Percentiles rank a stretch among this genome's conserved stretches.
Conservation (phyloP, 2,888 invertebrate species). For the Caenorhabditis becei region DNA sequence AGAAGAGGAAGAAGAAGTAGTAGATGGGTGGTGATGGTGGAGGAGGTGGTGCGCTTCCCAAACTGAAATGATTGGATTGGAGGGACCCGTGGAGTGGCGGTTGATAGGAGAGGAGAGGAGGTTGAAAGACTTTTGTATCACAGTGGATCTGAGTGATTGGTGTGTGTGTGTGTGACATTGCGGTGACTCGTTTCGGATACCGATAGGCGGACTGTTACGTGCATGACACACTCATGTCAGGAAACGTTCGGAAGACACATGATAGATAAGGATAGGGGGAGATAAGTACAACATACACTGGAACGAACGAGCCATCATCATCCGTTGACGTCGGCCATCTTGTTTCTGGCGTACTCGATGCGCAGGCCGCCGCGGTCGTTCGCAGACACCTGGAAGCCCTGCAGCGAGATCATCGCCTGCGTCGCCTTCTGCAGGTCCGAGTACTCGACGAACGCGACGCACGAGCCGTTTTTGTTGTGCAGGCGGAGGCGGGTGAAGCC, state of each 20-base stretch:
- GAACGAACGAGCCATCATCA: conserved; percentile 10
- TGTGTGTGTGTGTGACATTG: neutral
- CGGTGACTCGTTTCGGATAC: conserved; percentile 12
- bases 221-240: neutral
- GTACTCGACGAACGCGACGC: conserved; percentile 98
- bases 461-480: conserved; percentile 88
- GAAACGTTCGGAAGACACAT: conserved; percentile 7
- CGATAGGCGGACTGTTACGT: conserved; percentile 32
- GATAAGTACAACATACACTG: conserved; percentile 32
- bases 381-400: conserved; percentile 87
- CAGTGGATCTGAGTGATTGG: conserved; percentile 4
- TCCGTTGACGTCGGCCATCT: conserved; percentile 90
- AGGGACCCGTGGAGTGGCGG: conserved; percentile 7
- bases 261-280: conserved; percentile 6
- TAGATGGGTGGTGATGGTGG: conserved; percentile 27
- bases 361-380: conserved; percentile 97
- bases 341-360: conserved; percentile 98
- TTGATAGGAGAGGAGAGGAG: conserved; percentile 4
- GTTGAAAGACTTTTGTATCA: conserved; percentile 39
- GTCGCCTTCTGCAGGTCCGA: conserved; percentile 92
- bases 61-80: conserved; percentile 40
- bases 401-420: conserved; percentile 93
- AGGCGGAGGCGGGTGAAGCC: conserved; percentile 98
- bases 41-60: conserved; percentile 49
- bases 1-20: conserved; percentile 43